Percentiles rank a stretch among this genome's conserved stretches.
phyloP scores from a whole-genome alignment of 2,888 invertebrate genomes.

The Helobdella robusta region DNA sequence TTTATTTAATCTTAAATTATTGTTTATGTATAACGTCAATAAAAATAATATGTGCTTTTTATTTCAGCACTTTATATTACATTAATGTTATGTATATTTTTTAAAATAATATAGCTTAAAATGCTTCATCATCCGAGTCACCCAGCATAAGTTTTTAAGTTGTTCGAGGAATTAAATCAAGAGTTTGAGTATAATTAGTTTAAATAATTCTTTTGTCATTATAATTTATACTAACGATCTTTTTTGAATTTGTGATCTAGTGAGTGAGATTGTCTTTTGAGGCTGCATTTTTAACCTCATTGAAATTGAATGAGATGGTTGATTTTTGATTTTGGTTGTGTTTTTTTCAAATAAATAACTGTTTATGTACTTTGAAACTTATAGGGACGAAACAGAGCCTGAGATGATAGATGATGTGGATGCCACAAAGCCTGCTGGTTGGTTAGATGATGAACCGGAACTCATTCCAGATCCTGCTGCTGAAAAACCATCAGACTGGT shows the following conservation, averaged over 20 bases:
- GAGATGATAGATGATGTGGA: conserved; percentile 75
- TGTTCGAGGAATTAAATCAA: too few relatives aligned
- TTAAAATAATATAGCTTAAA: too few relatives aligned
- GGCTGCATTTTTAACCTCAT: neutral
- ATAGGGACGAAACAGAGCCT: conserved; percentile 78
- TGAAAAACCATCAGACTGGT: conserved; percentile 79
- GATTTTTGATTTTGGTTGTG: neutral
- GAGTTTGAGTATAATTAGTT: too few relatives aligned
- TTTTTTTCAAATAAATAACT: neutral
- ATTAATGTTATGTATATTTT: too few relatives aligned
- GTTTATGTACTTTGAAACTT: too few relatives aligned
- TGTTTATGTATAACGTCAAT: too few relatives aligned
- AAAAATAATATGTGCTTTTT: neutral
- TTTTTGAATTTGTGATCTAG: neutral
- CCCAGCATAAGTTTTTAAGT: too few relatives aligned
- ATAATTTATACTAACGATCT: too few relatives aligned
- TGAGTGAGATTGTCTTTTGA: neutral
- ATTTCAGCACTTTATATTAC: neutral
- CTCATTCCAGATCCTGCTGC: conserved; percentile 75
- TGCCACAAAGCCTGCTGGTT: conserved; percentile 75
- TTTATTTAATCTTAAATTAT: neutral
- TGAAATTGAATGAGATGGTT: neutral
- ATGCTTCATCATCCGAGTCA: too few relatives aligned
- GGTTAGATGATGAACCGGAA: conserved; percentile 82
- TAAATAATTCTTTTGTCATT: too few relatives aligned